phyloP scores from a whole-genome alignment of 1,140 invertebrate genomes.

The Hydropsyche tenuis region DNA sequence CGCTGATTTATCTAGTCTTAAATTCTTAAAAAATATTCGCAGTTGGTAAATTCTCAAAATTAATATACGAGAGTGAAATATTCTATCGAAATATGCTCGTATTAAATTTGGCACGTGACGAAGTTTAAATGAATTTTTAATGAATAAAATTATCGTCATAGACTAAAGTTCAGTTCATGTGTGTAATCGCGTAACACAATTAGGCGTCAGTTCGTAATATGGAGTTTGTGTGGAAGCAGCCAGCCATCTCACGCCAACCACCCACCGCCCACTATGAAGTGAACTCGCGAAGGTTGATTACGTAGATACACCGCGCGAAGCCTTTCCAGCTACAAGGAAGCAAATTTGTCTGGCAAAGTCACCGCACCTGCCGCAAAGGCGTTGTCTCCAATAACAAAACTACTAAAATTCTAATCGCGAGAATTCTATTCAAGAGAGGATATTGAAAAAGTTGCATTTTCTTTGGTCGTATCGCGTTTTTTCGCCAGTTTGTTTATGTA shows the following conservation, averaged over 20 bases:
- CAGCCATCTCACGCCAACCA: background rate
- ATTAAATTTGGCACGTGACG: too few relatives aligned
- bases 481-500: conserved; percentile 35
- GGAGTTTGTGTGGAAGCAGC: conserved; percentile 10
- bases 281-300: conserved; percentile 39
- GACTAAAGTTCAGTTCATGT: conserved; percentile 20
- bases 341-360: conserved; percentile 43
- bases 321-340: conserved; percentile 30
- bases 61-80: background rate
- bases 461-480: too few relatives aligned
- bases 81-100: background rate
- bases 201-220: conserved; percentile 17
- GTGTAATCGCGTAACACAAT: conserved; percentile 24
- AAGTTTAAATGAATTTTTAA: too few relatives aligned
- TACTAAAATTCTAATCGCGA: background rate
- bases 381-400: too few relatives aligned
- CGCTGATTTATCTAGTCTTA: conserved; percentile 17
- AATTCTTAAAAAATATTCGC: background rate
- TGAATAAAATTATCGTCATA: too few relatives aligned
- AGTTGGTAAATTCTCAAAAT: background rate
- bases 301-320: conserved; percentile 2
- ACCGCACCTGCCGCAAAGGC: background rate
- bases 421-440: background rate
- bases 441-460: background rate
- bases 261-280: conserved; percentile 2